Evolutionary conservation across 1,140 invertebrate species (phyloP), one percentile per base, ranked within the genome.

Genomic region (Megalopta genalis): DNA sequence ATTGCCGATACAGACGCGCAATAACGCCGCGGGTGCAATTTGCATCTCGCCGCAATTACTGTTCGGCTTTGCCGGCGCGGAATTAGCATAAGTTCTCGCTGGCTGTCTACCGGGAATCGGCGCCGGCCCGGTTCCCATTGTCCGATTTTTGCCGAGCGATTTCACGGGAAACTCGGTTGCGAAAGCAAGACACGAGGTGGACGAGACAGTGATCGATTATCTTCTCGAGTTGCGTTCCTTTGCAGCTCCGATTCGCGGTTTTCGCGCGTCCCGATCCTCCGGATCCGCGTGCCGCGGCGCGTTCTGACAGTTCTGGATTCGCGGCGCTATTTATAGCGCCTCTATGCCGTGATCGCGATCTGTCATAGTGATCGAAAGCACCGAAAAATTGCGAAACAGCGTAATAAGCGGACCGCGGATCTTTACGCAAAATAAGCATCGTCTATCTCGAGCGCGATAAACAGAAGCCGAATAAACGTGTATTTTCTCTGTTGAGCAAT

Each of bases 41-140:
- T 85, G 82, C 84, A 81, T 81, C 66, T 77, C 32, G 54, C 69
- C 54, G 73, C 63, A 64, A 81, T 85, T 72, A 57, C 60, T 68
- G 57, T 83, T 23, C 70, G 52, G 54, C 62, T 78, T 62, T 77
- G 65, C 57, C 54, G 42, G 10, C 10, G 52, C 49, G 23, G 21
- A 63, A 83, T 84, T 84, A 80, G 81, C 83, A 76, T 80, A 76
- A 83, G 67, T 82, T 78, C 68, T 59, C 42, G 66, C 25, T 23
- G 65, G 46, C 32, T 46, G 23, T 79, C 18, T 63, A 25, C 66
- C 71, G 62, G 71, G 57, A 72, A 82, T 82, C 80, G 52, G 25
- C 63, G 60, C 49, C 52, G 57, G 57, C 27, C 54, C 54, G 63
- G 49, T 60, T 72, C 78, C 10, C 67, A 54, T 76, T 23, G 57